These are phyloP conservation scores for Cnemophilus loriae DNA, from an alignment of 2,113 vertebrate species.

Conservation along the genomic window DNA sequence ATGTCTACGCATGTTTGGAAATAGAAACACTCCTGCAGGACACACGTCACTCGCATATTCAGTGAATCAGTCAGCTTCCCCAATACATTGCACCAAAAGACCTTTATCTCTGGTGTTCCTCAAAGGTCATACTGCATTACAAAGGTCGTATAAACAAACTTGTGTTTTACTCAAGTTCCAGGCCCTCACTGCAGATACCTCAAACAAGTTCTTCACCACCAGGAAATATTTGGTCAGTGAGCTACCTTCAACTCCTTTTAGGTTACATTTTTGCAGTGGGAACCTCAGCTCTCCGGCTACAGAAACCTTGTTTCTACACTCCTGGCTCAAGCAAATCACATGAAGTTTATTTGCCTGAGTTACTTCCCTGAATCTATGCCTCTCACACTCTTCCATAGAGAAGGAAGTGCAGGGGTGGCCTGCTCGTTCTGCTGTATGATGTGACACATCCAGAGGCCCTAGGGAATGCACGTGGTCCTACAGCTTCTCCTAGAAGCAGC, in stretches of 20 bases:
- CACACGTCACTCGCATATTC: accelerated
- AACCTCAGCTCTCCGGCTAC: not conserved
- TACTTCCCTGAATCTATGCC: not conserved
- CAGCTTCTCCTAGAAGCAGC: not conserved
- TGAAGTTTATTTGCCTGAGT: not conserved
- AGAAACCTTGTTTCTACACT: not conserved
- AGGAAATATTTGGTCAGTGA: not conserved
- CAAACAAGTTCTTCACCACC: not conserved
- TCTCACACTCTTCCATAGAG: not conserved
- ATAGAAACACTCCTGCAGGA: not conserved
- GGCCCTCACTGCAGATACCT: not conserved
- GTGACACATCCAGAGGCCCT: not conserved
- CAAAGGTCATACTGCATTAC: not conserved
- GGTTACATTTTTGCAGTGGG: not conserved
- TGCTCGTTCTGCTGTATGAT: not conserved
- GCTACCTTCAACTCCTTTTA: not conserved
- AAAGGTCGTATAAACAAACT: not conserved
- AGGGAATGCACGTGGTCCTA: not conserved
- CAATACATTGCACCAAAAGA: not conserved
- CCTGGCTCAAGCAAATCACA: not conserved
- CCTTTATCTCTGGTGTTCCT: not conserved
- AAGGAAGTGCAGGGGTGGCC: accelerated
- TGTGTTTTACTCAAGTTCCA: not conserved
- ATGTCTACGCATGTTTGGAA: not conserved
- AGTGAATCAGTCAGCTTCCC: not conserved